Percentiles rank a stretch among this genome's conserved stretches.
Evolutionary conservation across 1,140 invertebrate genomes (phyloP).

Genomic region (Trichomalopsis sarcophagae): DNA sequence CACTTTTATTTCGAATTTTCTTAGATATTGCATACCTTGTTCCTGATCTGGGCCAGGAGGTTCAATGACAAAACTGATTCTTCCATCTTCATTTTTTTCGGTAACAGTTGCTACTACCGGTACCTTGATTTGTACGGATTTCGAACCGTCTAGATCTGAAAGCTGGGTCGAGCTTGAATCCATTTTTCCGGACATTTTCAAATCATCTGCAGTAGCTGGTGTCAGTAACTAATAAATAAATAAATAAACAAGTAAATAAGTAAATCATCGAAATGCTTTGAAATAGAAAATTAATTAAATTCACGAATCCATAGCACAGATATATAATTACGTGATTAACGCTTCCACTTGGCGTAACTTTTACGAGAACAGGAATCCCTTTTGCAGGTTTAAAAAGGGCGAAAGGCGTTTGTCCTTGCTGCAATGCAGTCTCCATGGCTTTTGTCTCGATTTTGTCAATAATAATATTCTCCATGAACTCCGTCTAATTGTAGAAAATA

Average conservation of each 20-base stretch:
- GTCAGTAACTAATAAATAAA: conserved; percentile 68
- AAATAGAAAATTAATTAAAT: background rate
- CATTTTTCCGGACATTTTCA: conserved; percentile 72
- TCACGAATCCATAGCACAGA: background rate
- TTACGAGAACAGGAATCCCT: conserved; percentile 79
- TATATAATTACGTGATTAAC: conserved; percentile 74
- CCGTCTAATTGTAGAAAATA: conserved; percentile 51
- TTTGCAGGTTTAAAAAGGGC: conserved; percentile 77
- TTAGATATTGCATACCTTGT: conserved; percentile 60
- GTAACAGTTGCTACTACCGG: conserved; percentile 75
- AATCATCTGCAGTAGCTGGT: conserved; percentile 74
- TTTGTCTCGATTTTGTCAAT: conserved; percentile 78
- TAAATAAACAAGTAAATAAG: background rate
- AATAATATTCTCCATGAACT: conserved; percentile 68
- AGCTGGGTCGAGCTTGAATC: conserved; percentile 64
- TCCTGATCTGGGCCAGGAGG: conserved; percentile 67
- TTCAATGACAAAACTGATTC: conserved; percentile 72
- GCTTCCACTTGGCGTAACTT: conserved; percentile 73
- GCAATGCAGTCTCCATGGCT: conserved; percentile 76
- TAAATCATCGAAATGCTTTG: background rate
- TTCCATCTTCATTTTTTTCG: conserved; percentile 72
- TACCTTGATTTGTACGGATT: conserved; percentile 75
- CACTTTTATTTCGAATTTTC: no score
- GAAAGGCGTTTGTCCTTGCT: conserved; percentile 76
- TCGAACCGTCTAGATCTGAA: conserved; percentile 65